Conservation (phyloP, 1,140 invertebrate genomes). For the Drosophila baimaii region DNA sequence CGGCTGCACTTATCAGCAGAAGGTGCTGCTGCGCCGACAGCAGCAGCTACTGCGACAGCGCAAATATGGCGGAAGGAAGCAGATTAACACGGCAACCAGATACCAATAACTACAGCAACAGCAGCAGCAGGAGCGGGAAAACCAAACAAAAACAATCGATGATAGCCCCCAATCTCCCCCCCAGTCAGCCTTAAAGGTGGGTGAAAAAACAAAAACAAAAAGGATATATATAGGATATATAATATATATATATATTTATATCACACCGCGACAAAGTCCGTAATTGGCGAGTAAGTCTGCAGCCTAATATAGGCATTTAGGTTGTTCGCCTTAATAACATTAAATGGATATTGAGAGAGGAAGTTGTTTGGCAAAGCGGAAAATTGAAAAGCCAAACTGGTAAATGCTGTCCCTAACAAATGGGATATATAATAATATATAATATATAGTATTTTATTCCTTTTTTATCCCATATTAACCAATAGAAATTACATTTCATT, state of each 20-base stretch:
- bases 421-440: no score
- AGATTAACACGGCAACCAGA: constrained; percentile 71
- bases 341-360: neutral
- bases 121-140: constrained; percentile 20
- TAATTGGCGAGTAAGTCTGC: no score
- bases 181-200: constrained; percentile 7
- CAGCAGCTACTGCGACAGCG: constrained; percentile 28
- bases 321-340: neutral
- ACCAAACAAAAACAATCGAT: constrained; percentile 50
- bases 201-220: neutral
- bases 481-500: no score
- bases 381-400: no score
- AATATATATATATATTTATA: neutral
- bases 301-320: neutral
- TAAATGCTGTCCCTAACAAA: no score
- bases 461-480: no score
- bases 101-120: constrained; percentile 64
- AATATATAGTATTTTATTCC: no score
- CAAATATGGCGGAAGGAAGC: constrained; percentile 73
- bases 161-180: neutral
- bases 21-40: constrained; percentile 42
- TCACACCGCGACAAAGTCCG: neutral
- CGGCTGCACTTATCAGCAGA: constrained; percentile 56
- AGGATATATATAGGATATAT: neutral
- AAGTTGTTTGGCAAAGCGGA: neutral